Base-by-base conservation (phyloP, 2,888 invertebrate genomes). In the Eupeodes latifasciatus region DNA sequence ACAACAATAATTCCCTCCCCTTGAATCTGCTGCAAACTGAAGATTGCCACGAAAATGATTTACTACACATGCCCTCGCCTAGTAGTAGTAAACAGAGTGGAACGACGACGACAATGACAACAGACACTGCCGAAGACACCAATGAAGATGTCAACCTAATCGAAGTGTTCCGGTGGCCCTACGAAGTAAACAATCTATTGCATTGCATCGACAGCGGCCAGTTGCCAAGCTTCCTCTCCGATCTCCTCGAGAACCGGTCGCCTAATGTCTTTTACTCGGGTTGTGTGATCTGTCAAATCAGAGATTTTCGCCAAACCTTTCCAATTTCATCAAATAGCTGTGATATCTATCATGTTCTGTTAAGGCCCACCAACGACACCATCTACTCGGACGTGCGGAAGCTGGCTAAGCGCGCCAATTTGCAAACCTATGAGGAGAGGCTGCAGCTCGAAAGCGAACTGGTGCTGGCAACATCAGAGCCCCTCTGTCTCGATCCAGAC, bases 121-220 rank as follows among this genome's bases (percentile, higher is more conserved):
- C 74, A 44, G 80, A 76, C 44, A 81, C 81, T 72, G 79, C 75
- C 77, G 85, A 89, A 19, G 89, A 89, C 64, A 64, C 72, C 19
- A 89, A 89, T 49, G 90, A 90, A 49, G 96, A 96, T 90, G 96
- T 96, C 91, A 95, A 95, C 90, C 94, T 96, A 92, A 95, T 96
- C 92, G 97, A 97, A 94, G 96, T 97, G 89, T 95, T 96, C 91
- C 94, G 96, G 92, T 96, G 96, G 96, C 97, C 98, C 91, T 98
- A 98, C 93, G 98, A 98, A 94, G 97, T 98, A 93, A 98, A 98
- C 92, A 96, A 97, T 92, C 94, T 98, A 89, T 94, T 98, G 90
- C 96, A 96, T 92, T 98, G 97, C 93, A 96, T 98, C 91, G 98
- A 98, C 93, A 97, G 97, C 94, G 98, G 98, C 93, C 97, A 98